Percentiles rank a stretch among this genome's conserved stretches.
Evolutionary conservation across 1,140 invertebrate species (phyloP).

Genomic region (Brachionus rubens): DNA sequence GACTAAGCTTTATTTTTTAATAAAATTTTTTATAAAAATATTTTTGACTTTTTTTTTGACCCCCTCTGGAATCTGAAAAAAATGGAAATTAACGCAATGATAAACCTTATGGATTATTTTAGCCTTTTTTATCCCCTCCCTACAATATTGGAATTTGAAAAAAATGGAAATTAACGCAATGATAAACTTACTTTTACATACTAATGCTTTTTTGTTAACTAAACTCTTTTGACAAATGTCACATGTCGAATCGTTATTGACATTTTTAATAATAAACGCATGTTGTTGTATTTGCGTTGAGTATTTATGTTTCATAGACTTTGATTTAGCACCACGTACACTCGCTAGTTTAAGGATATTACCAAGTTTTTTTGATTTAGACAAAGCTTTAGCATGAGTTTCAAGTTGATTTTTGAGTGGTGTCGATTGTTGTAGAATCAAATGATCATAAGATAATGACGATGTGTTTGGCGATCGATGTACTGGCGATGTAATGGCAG

Average conservation of each 20-base stretch:
- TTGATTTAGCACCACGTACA: constrained; percentile 41
- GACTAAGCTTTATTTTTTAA: no score
- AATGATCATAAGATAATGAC: neutral
- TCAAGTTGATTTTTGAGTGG: constrained; percentile 19
- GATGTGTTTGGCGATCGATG: neutral
- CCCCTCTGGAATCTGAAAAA: no score
- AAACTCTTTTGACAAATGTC: constrained; percentile 40
- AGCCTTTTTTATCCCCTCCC: no score
- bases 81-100: no score
- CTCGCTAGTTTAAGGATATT: constrained; percentile 32
- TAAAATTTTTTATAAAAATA: no score
- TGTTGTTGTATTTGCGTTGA: constrained; percentile 16
- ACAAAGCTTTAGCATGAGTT: constrained; percentile 8
- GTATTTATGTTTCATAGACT: constrained; percentile 41
- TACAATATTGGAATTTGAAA: no score
- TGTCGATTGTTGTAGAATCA: constrained; percentile 9
- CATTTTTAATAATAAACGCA: neutral
- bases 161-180: no score
- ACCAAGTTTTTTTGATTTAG: constrained; percentile 41
- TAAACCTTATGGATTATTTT: no score
- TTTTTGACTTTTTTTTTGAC: no score
- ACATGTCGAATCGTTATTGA: neutral
- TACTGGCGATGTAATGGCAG: neutral
- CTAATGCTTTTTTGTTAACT: neutral
- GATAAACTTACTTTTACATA: constrained; percentile 14